Conservation (phyloP, 1,140 invertebrate species). For the Rhyzopertha dominica region DNA sequence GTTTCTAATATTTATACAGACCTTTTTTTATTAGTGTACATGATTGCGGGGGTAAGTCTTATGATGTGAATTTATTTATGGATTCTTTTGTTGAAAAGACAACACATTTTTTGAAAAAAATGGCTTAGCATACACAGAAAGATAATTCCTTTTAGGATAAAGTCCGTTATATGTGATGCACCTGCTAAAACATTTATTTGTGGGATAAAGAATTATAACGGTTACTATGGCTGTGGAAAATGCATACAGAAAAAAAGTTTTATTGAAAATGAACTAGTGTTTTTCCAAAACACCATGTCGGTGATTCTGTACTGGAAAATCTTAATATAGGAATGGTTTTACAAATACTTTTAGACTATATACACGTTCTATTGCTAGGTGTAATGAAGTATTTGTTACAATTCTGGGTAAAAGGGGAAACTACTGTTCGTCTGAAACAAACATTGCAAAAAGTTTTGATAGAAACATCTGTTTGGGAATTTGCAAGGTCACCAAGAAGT, state of each 20-base stretch:
- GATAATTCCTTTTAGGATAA: slow-evolving; percentile 3
- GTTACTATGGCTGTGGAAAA: slow-evolving; percentile 19
- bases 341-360: no score
- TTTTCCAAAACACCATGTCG: slow-evolving; percentile 10
- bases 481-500: slow-evolving; percentile 44
- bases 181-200: slow-evolving; percentile 21
- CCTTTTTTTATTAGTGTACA: slow-evolving; percentile 9
- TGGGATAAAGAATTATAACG: slow-evolving; percentile 16
- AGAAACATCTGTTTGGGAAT: no score
- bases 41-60: slow-evolving; percentile 3
- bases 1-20: slow-evolving; percentile 8
- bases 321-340: no score
- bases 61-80: slow-evolving; percentile 8
- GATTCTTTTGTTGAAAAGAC: slow-evolving; percentile 11
- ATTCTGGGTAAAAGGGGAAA: no score
- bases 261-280: slow-evolving; percentile 12
- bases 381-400: no score
- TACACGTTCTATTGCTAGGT: no score
- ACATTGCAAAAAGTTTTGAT: no score
- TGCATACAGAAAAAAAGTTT: slow-evolving; percentile 16
- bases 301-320: no score
- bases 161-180: slow-evolving; percentile 23
- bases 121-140: slow-evolving; percentile 2
- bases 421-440: no score
- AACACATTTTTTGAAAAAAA: slow-evolving; percentile 1